Percentiles rank a stretch among this genome's conserved stretches.
These are phyloP conservation scores for Argya squamiceps DNA, from an alignment of 2,797 vertebrate genomes.

Conservation along the genomic window DNA sequence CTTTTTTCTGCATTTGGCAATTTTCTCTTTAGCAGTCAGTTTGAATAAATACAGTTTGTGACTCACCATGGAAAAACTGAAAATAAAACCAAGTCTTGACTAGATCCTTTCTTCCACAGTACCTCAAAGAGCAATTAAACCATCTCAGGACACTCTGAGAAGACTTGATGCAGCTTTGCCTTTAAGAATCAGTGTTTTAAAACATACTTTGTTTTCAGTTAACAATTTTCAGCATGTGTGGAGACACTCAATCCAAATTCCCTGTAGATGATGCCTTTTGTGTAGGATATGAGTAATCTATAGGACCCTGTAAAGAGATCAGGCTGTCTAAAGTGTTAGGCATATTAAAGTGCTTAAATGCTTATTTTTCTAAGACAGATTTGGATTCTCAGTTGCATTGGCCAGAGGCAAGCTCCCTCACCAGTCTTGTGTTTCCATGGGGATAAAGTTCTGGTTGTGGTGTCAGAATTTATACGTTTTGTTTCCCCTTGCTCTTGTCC, in stretches of 20 bases:
- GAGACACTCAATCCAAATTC: not conserved
- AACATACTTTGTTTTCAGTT: not conserved
- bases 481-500: rapidly evolving
- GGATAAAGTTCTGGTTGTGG: not conserved
- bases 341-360: not conserved
- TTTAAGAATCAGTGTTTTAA: not conserved
- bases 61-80: not conserved
- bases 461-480: not conserved
- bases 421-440: not conserved
- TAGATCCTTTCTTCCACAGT: not conserved
- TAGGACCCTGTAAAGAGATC: not conserved
- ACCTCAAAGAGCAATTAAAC: not conserved
- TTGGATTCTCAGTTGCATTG: not conserved
- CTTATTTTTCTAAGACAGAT: not conserved
- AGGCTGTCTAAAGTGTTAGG: not conserved
- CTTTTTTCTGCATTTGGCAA: not conserved
- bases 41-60: not conserved
- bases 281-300: not conserved
- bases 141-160: not conserved
- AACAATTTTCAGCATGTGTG: not conserved
- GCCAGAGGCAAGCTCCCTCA: not conserved
- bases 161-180: not conserved
- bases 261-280: not conserved
- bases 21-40: not conserved
- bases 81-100: not conserved